phyloP scores from a whole-genome alignment of 2,888 invertebrate species.

The Leptinotarsa juncta region DNA sequence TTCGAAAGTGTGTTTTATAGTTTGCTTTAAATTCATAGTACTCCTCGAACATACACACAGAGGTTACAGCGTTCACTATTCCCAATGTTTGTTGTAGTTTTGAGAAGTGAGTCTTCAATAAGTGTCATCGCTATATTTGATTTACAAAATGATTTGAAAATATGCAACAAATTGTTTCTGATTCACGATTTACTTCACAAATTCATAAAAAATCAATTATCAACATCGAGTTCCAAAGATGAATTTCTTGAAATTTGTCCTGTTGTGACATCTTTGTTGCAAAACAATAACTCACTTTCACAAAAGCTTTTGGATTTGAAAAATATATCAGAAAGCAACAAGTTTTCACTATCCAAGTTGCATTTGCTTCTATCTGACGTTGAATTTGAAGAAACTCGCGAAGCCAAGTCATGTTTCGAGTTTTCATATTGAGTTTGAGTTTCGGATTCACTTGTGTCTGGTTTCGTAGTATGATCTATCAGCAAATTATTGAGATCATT shows the following conservation, averaged over 20 bases:
- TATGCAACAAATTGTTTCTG: not conserved
- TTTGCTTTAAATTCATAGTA: no score
- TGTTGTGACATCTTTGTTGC: not conserved
- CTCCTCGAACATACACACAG: no score
- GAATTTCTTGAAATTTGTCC: not conserved
- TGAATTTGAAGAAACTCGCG: constrained; percentile 8
- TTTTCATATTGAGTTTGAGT: constrained; percentile 40
- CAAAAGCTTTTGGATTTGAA: constrained; percentile 44
- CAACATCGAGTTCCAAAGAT: not conserved
- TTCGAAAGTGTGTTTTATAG: no score
- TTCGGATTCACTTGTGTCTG: constrained; percentile 23
- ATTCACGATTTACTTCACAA: no score
- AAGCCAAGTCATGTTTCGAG: constrained; percentile 9
- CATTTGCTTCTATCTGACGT: not conserved
- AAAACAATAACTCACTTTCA: constrained; percentile 1
- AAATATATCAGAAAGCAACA: constrained; percentile 46
- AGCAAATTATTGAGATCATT: constrained; percentile 46
- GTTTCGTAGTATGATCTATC: constrained; percentile 37
- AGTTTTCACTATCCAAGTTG: constrained; percentile 36
- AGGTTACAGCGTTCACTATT: no score
- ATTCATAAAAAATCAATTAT: not conserved
- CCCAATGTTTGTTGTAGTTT: no score
- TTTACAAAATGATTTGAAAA: not conserved
- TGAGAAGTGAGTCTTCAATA: no score
- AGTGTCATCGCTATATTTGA: not conserved